These are phyloP conservation scores for Ophion slaviceki DNA, from an alignment of 2,888 invertebrate genomes.

Conservation along the genomic window DNA sequence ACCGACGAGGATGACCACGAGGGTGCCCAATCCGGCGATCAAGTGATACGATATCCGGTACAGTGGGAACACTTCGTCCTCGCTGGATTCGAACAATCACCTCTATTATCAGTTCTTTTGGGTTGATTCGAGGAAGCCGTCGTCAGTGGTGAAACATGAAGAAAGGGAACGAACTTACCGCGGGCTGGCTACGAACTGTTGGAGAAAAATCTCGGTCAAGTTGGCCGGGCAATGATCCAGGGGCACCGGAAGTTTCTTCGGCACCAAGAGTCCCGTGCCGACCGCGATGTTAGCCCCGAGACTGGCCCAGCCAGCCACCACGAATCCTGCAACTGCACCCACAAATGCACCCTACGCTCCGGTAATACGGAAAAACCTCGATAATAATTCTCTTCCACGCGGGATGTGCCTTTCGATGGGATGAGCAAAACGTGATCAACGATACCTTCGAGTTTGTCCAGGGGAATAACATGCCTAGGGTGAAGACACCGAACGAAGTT, in stretches of 20 bases:
- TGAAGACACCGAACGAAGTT: slow-evolving; percentile 92
- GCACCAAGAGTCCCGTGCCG: slow-evolving; percentile 86
- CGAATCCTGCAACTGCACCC: slow-evolving; percentile 87
- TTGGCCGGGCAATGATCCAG: slow-evolving; percentile 83
- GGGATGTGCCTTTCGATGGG: neutral
- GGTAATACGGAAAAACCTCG: slow-evolving; percentile 59
- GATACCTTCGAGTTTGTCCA: slow-evolving; percentile 90
- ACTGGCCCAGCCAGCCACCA: slow-evolving; percentile 87
- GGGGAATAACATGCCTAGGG: slow-evolving; percentile 92
- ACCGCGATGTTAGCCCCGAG: slow-evolving; percentile 89
- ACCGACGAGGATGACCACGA: slow-evolving; percentile 88
- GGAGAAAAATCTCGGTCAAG: slow-evolving; percentile 74
- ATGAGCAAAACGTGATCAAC: neutral
- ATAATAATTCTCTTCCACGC: slow-evolving; percentile 14
- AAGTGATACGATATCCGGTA: slow-evolving; percentile 93
- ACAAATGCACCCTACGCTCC: slow-evolving; percentile 79
- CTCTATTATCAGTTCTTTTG: neutral
- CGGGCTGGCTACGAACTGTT: slow-evolving; percentile 72
- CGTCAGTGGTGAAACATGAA: neutral
- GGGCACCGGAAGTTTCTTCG: slow-evolving; percentile 85
- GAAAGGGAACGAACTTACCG: slow-evolving; percentile 53
- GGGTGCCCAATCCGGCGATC: slow-evolving; percentile 90
- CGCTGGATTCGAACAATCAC: slow-evolving; percentile 69
- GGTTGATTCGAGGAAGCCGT: neutral
- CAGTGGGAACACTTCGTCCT: slow-evolving; percentile 87